phyloP scores from a whole-genome alignment of 2,888 invertebrate genomes.

The Plutella xylostella region DNA sequence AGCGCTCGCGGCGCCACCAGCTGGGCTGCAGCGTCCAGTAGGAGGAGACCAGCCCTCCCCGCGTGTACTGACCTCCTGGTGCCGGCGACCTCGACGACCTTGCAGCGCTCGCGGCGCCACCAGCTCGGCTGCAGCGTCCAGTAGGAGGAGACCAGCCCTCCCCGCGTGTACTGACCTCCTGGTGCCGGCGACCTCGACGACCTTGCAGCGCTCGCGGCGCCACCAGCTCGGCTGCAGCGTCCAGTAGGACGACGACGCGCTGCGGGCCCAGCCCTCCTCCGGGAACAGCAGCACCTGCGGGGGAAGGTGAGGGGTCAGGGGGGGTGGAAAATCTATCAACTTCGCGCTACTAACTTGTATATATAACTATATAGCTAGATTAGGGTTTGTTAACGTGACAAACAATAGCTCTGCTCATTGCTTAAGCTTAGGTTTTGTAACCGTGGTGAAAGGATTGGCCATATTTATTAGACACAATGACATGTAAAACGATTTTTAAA shows the following conservation, averaged over 20 bases:
- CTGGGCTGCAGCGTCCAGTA: slow-evolving; percentile 89
- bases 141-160: slow-evolving; percentile 90
- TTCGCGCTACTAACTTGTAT: too few relatives aligned
- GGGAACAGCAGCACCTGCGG: slow-evolving; percentile 85
- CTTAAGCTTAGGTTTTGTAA: too few relatives aligned
- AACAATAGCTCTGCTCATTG: too few relatives aligned
- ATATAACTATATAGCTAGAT: too few relatives aligned
- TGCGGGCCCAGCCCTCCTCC: slow-evolving; percentile 90
- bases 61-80: slow-evolving; percentile 79
- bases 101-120: slow-evolving; percentile 88
- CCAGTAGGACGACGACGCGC: slow-evolving; percentile 89
- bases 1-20: slow-evolving; percentile 87
- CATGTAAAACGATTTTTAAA: not conserved
- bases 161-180: slow-evolving; percentile 82
- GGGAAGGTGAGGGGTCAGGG: too few relatives aligned
- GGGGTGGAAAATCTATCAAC: too few relatives aligned
- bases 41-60: slow-evolving; percentile 92
- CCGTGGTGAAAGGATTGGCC: too few relatives aligned
- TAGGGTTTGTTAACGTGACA: too few relatives aligned
- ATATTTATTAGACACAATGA: too few relatives aligned
- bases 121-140: slow-evolving; percentile 89
- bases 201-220: slow-evolving; percentile 85
- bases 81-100: slow-evolving; percentile 86
- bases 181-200: slow-evolving; percentile 85
- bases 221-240: slow-evolving; percentile 89